Evolutionary conservation across 2,797 vertebrate species (phyloP).

Genomic region (Tamandua tetradactyla): DNA sequence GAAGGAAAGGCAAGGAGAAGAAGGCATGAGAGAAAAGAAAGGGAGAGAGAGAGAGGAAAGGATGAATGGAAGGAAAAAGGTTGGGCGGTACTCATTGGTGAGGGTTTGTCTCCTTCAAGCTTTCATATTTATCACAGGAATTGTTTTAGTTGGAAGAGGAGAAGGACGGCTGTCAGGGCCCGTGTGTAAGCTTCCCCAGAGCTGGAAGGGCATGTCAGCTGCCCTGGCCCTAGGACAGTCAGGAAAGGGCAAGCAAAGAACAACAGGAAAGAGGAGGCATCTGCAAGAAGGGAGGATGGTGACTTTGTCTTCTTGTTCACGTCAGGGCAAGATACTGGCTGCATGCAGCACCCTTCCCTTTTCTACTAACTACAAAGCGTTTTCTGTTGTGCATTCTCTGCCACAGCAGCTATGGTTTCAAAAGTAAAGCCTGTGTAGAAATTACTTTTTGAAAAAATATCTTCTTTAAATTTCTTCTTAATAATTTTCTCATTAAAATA

Average conservation of each 20-base stretch:
- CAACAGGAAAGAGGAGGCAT: background rate
- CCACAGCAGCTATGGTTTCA: slow-evolving; percentile 52
- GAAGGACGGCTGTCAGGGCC: background rate
- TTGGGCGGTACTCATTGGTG: background rate
- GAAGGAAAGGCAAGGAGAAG: background rate
- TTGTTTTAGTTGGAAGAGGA: background rate
- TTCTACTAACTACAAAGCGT: slow-evolving; percentile 46
- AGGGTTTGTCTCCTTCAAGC: background rate
- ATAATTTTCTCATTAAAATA: slow-evolving; percentile 44
- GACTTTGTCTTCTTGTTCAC: background rate
- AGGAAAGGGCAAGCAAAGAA: background rate
- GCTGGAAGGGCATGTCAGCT: background rate
- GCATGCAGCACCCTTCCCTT: background rate
- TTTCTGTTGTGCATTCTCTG: slow-evolving; percentile 40
- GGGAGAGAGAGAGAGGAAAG: background rate
- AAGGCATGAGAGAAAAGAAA: background rate
- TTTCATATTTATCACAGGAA: background rate
- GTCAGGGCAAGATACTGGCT: background rate
- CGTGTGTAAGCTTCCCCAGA: background rate
- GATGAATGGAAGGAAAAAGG: background rate
- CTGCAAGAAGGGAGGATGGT: background rate
- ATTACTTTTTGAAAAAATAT: background rate
- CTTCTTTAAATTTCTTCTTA: slow-evolving; percentile 43
- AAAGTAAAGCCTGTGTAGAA: slow-evolving; percentile 29
- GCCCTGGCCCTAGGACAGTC: background rate